These are phyloP conservation scores for Bombus cullumanus DNA, from an alignment of 1,140 invertebrate species.

Conservation along the genomic window DNA sequence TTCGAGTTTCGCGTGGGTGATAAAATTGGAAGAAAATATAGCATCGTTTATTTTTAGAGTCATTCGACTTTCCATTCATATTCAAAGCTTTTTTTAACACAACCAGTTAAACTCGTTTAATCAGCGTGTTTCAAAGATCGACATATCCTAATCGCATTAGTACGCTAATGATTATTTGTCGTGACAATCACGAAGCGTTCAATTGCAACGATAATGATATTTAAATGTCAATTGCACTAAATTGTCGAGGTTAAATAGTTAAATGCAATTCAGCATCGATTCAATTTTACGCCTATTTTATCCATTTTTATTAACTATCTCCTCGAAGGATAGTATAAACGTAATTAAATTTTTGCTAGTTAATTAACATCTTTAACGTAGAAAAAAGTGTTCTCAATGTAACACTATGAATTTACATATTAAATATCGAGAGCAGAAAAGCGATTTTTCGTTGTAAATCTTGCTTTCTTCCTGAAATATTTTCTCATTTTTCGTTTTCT, in stretches of 20 bases:
- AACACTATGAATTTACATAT: not conserved
- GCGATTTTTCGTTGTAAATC: not conserved
- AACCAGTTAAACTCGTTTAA: not conserved
- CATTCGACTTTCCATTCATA: slow-evolving; percentile 12
- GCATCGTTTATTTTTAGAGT: not conserved
- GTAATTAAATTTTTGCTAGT: not conserved
- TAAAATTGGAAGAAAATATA: not conserved
- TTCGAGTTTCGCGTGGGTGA: not conserved
- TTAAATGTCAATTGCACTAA: not conserved
- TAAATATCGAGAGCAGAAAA: not conserved
- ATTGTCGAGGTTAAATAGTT: too few relatives aligned
- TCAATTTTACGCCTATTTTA: not conserved
- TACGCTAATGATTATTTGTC: slow-evolving; percentile 2
- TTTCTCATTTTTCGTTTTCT: not conserved
- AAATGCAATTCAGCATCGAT: not conserved
- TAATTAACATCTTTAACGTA: not conserved
- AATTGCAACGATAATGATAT: not conserved
- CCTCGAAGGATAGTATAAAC: not conserved
- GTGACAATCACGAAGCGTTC: too few relatives aligned
- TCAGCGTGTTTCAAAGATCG: not conserved
- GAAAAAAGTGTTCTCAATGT: not conserved
- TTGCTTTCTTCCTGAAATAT: not conserved
- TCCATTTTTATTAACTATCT: not conserved
- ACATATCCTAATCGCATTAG: not conserved
- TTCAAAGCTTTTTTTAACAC: too few relatives aligned